Evolutionary conservation across 2,113 vertebrate genomes (phyloP).

Genomic region (Xiphophorus couchianus): DNA sequence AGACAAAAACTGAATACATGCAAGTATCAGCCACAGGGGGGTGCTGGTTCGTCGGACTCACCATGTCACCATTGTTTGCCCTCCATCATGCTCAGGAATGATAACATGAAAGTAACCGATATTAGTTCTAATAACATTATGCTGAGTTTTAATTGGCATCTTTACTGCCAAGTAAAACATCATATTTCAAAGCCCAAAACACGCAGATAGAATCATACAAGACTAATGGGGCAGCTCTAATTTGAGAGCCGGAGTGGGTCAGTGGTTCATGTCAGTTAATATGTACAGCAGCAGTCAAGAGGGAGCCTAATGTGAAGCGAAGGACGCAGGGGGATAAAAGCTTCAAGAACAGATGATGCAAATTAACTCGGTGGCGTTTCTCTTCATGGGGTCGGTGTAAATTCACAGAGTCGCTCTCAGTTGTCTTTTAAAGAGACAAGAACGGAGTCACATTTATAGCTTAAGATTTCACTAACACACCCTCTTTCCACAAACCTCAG

Average conservation of each 20-base stretch:
- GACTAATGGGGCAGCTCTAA: conserved; percentile 30
- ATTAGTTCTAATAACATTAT: not conserved
- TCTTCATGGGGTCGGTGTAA: not conserved
- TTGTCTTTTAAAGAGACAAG: conserved; percentile 19
- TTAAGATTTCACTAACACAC: conserved; percentile 27
- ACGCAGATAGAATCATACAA: conserved; percentile 9
- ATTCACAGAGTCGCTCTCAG: not conserved
- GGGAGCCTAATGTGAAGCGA: conserved; percentile 1
- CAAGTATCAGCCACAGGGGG: conserved; percentile 5
- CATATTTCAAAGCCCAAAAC: not conserved
- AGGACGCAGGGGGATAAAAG: conserved; percentile 2
- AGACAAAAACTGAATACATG: not conserved
- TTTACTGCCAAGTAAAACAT: conserved; percentile 4
- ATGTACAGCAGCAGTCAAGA: not conserved
- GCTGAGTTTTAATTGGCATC: conserved; percentile 1
- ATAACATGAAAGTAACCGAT: not conserved
- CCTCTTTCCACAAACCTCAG: conserved; percentile 21
- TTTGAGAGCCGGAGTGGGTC: conserved; percentile 12
- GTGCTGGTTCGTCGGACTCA: not conserved
- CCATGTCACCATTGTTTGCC: not conserved
- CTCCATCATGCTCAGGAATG: not conserved
- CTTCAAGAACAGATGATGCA: conserved; percentile 2
- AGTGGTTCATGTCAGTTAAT: conserved; percentile 22
- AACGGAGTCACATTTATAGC: not conserved
- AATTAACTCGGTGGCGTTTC: not conserved